Evolutionary conservation across 2,888 invertebrate genomes (phyloP).

Genomic region (Philereme transversata): DNA sequence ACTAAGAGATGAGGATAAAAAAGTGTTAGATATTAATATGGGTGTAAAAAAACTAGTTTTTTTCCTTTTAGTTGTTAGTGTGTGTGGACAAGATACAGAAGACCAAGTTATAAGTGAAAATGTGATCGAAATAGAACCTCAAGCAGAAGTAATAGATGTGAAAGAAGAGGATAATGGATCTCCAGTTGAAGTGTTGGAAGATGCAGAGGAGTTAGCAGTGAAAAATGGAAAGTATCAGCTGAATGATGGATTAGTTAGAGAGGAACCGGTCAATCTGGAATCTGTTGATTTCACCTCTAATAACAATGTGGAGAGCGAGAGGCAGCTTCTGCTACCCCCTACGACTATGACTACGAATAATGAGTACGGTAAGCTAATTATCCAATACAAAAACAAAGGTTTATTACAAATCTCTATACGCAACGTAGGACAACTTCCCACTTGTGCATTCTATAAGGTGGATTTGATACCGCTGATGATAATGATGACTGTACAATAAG

Average conservation of each 20-base stretch:
- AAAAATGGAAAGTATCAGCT: slow-evolving; percentile 75
- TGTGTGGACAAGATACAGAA: slow-evolving; percentile 64
- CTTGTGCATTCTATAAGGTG: too few relatives aligned
- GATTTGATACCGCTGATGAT: too few relatives aligned
- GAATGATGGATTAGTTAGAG: slow-evolving; percentile 61
- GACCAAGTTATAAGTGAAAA: slow-evolving; percentile 55
- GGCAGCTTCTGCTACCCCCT: slow-evolving; percentile 52
- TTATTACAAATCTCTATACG: too few relatives aligned
- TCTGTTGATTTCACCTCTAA: slow-evolving; percentile 55
- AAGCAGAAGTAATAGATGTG: slow-evolving; percentile 37
- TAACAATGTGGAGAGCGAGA: slow-evolving; percentile 59
- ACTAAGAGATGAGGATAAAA: slow-evolving; percentile 64
- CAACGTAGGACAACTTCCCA: too few relatives aligned
- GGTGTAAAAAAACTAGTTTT: slow-evolving; percentile 65
- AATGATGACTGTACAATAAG: too few relatives aligned
- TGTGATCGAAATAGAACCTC: slow-evolving; percentile 37
- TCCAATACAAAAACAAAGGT: too few relatives aligned
- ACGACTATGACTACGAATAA: slow-evolving; percentile 62
- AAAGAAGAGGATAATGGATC: slow-evolving; percentile 45
- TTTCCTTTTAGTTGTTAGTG: slow-evolving; percentile 68
- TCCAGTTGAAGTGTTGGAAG: slow-evolving; percentile 58
- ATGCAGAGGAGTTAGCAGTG: slow-evolving; percentile 53
- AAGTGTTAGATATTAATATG: slow-evolving; percentile 60
- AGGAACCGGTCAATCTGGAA: slow-evolving; percentile 56
- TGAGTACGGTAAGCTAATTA: slow-evolving; percentile 58